A percentile compares a stretch with the other conserved stretches of the same genome.
Evolutionary conservation across 2,797 vertebrate genomes (phyloP).

Genomic region (Poeciliopsis gracilis): DNA sequence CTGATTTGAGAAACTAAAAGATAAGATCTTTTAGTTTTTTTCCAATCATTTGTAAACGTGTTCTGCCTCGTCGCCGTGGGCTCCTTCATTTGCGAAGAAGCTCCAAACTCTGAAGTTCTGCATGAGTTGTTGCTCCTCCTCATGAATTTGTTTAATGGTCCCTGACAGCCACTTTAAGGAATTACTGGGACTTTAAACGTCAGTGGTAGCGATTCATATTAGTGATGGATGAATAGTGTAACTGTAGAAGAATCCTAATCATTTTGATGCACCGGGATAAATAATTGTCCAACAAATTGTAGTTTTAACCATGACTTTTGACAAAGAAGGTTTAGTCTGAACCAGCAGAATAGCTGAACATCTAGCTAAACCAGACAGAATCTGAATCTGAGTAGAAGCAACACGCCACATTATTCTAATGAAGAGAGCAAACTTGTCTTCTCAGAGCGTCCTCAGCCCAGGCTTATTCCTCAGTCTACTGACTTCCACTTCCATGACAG

Average conservation of each 20-base stretch:
- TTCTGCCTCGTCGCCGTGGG: conserved; percentile 4
- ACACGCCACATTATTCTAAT: not conserved
- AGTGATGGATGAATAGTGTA: conserved; percentile 3
- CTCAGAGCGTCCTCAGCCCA: not conserved
- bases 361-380: not conserved
- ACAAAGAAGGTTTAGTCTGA: not conserved
- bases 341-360: not conserved
- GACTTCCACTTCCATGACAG: not conserved
- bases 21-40: conserved; percentile 3
- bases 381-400: not conserved
- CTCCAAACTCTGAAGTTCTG: conserved; percentile 42
- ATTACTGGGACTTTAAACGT: conserved; percentile 34
- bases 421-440: not conserved
- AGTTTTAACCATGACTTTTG: not conserved
- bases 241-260: not conserved
- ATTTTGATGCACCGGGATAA: not conserved
- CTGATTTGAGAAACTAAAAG: conserved; percentile 1
- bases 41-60: conserved; percentile 22
- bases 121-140: conserved; percentile 51
- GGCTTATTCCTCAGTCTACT: not conserved
- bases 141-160: conserved; percentile 56
- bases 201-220: not conserved
- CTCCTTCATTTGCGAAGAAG: conserved; percentile 13
- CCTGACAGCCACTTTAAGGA: conserved; percentile 52
- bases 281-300: not conserved